Evolutionary conservation across 1,140 invertebrate species (phyloP).

Genomic region (Gryllus bimaculatus): DNA sequence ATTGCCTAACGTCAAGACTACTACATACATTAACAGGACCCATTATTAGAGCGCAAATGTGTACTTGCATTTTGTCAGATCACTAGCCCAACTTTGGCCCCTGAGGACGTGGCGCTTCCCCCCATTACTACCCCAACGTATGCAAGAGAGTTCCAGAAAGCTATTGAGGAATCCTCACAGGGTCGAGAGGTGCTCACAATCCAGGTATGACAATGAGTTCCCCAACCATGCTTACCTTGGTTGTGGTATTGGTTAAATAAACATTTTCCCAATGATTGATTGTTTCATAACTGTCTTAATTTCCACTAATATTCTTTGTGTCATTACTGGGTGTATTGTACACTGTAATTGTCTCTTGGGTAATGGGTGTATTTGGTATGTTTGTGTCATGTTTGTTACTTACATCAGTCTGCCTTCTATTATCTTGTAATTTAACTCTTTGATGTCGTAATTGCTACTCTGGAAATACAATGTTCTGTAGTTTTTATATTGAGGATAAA

Average conservation of each 20-base stretch:
- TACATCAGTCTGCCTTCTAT: not conserved
- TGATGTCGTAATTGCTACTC: no score
- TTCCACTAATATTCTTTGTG: not conserved
- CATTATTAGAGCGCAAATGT: not conserved
- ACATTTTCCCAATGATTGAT: not conserved
- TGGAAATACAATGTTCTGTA: no score
- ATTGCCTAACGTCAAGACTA: not conserved
- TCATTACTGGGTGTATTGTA: not conserved
- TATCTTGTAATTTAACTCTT: not conserved
- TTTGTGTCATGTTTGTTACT: not conserved
- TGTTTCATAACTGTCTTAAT: not conserved
- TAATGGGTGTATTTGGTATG: not conserved
- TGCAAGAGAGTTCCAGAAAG: slow-evolving; percentile 52
- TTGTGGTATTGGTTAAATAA: not conserved
- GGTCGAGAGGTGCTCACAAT: slow-evolving; percentile 51
- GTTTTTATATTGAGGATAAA: no score
- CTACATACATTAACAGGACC: not conserved
- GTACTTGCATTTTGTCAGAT: slow-evolving; percentile 29
- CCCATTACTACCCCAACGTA: slow-evolving; percentile 50
- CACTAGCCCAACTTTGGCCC: slow-evolving; percentile 33
- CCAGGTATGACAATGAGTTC: slow-evolving; percentile 34
- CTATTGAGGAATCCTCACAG: slow-evolving; percentile 49
- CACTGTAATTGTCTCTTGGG: not conserved
- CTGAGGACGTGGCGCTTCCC: slow-evolving; percentile 40
- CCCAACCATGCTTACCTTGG: not conserved